Conservation (phyloP, 1,140 invertebrate species). For the Venustaconcha ellipsiformis region DNA sequence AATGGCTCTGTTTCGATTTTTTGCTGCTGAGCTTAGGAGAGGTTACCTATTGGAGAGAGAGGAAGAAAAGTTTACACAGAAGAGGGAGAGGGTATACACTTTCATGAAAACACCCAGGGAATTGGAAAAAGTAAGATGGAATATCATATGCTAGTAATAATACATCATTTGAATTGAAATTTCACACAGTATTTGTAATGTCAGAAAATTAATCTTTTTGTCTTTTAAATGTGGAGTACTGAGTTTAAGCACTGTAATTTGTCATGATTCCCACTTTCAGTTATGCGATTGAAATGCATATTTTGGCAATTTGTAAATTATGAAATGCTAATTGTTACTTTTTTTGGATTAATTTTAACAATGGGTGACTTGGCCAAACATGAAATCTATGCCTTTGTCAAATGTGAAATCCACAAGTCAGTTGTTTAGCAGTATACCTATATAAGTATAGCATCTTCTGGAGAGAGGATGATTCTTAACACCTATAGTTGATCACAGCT, state of each 20-base stretch:
- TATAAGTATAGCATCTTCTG: no score
- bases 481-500: no score
- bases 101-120: conserved; percentile 97
- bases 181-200: neutral
- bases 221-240: neutral
- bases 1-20: conserved; percentile 72
- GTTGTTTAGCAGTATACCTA: no score
- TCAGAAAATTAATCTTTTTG: neutral
- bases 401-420: no score
- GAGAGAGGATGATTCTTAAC: no score
- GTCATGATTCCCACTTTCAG: neutral
- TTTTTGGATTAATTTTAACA: neutral
- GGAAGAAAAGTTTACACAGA: conserved; percentile 91
- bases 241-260: neutral
- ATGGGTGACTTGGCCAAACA: no score
- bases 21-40: conserved; percentile 88
- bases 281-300: neutral
- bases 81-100: conserved; percentile 95
- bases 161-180: neutral
- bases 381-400: no score
- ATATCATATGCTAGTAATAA: neutral
- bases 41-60: conserved; percentile 93
- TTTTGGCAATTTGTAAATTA: neutral
- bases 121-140: conserved; percentile 71
- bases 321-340: neutral